These are phyloP conservation scores for Eira barbara DNA, from an alignment of 2,113 vertebrate genomes.

Conservation along the genomic window DNA sequence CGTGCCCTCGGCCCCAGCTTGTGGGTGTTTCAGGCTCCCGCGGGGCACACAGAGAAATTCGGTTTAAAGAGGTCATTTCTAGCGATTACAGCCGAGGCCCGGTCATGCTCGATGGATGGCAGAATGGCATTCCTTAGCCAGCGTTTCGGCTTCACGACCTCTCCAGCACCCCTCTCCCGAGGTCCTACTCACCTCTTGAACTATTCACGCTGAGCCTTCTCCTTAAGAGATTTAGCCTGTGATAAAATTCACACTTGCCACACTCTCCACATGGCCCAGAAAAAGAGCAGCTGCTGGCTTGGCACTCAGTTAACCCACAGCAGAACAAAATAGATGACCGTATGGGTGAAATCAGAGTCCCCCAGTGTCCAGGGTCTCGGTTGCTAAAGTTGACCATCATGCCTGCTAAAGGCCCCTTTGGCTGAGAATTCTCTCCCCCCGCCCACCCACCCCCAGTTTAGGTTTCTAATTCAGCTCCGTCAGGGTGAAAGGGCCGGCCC, in stretches of 20 bases:
- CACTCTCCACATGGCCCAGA: neutral
- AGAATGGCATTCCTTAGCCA: neutral
- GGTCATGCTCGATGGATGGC: neutral
- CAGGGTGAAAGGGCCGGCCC: neutral
- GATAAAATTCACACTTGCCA: conserved; percentile 36
- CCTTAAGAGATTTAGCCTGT: neutral
- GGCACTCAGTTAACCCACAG: neutral
- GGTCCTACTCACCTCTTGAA: conserved; percentile 22
- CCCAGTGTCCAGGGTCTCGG: neutral
- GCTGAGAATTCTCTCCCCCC: conserved; percentile 21
- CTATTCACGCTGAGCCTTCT: neutral
- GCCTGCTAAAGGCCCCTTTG: conserved; percentile 7
- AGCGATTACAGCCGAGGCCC: neutral
- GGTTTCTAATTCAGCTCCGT: conserved; percentile 36
- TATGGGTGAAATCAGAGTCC: neutral
- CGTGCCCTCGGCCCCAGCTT: neutral
- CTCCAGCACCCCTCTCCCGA: neutral
- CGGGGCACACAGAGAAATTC: neutral
- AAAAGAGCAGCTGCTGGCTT: conserved; percentile 31
- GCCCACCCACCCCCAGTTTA: neutral
- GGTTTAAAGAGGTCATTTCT: neutral
- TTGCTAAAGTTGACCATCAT: neutral
- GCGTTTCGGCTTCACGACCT: neutral
- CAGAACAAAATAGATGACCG: neutral
- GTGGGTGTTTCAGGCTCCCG: neutral